Evolutionary conservation across 2,797 vertebrate species (phyloP).

Genomic region (Scyliorhinus canicula): DNA sequence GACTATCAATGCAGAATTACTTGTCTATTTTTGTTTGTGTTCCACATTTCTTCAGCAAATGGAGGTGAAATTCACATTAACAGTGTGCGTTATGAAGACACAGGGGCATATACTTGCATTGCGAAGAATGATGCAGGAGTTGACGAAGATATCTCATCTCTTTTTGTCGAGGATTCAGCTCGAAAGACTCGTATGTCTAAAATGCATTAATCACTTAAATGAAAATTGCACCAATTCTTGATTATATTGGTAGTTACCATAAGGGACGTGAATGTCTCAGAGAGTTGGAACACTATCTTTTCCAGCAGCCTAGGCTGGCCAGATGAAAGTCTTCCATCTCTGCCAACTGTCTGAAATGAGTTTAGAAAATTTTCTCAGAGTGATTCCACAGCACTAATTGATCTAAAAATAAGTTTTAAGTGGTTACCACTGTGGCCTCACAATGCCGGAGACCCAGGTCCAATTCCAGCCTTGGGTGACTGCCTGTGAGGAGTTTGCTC

Average conservation of each 20-base stretch:
- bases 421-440: no score
- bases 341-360: background rate
- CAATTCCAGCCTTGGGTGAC: no score
- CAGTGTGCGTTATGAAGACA: slow-evolving; percentile 92
- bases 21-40: slow-evolving; percentile 28
- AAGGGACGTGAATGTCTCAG: background rate
- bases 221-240: background rate
- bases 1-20: background rate
- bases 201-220: slow-evolving; percentile 12
- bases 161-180: slow-evolving; percentile 90
- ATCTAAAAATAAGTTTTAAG: background rate
- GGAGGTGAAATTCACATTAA: slow-evolving; percentile 82
- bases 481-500: no score
- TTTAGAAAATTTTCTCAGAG: background rate
- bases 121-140: slow-evolving; percentile 94
- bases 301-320: background rate
- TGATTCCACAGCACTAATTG: background rate
- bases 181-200: slow-evolving; percentile 83
- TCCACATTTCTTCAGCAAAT: slow-evolving; percentile 64
- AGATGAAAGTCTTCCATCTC: background rate
- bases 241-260: background rate
- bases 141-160: slow-evolving; percentile 92
- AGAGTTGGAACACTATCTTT: background rate
- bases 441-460: no score
- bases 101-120: slow-evolving; percentile 92